These are phyloP conservation scores for Micromys minutus DNA, from an alignment of 2,113 vertebrate species.

Conservation along the genomic window DNA sequence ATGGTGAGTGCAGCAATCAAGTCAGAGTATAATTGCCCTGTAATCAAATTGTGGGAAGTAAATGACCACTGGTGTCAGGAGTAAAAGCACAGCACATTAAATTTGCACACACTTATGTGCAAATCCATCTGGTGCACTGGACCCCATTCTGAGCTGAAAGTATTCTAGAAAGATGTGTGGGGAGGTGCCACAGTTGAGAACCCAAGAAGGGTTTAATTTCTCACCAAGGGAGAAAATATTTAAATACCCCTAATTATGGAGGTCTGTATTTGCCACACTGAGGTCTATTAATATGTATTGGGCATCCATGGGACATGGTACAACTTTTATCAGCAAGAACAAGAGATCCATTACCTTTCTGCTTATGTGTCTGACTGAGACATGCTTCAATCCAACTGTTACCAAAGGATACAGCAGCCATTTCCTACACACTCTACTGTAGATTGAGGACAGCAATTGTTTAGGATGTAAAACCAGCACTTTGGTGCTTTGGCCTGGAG, in stretches of 20 bases:
- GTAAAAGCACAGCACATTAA: slow-evolving; percentile 11
- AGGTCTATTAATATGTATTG: slow-evolving; percentile 61
- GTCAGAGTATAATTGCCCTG: not conserved
- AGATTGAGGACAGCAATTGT: slow-evolving; percentile 27
- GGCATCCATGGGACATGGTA: not conserved
- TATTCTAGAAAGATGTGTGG: not conserved
- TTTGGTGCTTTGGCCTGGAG: slow-evolving; percentile 19
- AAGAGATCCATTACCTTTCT: not conserved
- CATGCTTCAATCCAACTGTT: slow-evolving; percentile 55
- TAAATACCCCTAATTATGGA: slow-evolving; percentile 40
- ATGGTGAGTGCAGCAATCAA: not conserved
- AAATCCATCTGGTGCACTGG: not conserved
- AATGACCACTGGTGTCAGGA: not conserved
- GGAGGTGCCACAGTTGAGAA: slow-evolving; percentile 16
- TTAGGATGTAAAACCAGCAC: slow-evolving; percentile 22
- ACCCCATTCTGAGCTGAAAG: not conserved
- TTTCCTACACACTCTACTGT: not conserved
- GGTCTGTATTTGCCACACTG: not conserved
- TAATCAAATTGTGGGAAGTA: slow-evolving; percentile 27
- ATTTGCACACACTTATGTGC: not conserved
- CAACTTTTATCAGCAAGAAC: slow-evolving; percentile 45
- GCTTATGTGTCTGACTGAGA: slow-evolving; percentile 8
- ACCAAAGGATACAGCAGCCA: slow-evolving; percentile 11
- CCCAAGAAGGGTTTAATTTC: not conserved
- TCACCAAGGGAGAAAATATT: not conserved